Evolutionary conservation across 2,888 invertebrate species (phyloP).

Genomic region (Cheilosia pagana): DNA sequence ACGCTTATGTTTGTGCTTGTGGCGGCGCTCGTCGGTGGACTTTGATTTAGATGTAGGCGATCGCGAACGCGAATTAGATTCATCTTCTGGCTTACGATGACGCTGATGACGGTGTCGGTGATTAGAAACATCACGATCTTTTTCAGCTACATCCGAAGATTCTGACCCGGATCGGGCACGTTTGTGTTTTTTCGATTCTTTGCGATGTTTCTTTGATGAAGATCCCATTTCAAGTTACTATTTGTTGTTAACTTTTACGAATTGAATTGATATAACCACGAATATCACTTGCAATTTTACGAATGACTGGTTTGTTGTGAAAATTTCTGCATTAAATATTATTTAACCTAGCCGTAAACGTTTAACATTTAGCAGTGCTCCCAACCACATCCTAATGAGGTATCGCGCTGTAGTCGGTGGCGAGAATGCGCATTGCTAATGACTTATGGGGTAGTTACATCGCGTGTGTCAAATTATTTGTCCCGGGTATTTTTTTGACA

Average conservation of each 20-base stretch:
- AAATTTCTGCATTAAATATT: neutral
- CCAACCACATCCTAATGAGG: neutral
- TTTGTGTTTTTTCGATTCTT: slow-evolving; percentile 81
- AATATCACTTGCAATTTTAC: slow-evolving; percentile 1
- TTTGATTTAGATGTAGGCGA: slow-evolving; percentile 35
- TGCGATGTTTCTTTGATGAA: slow-evolving; percentile 83
- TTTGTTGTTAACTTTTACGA: slow-evolving; percentile 19
- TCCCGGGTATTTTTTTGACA: no score
- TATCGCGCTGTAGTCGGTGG: neutral
- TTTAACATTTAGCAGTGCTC: neutral
- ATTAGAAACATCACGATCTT: slow-evolving; percentile 55
- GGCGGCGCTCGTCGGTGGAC: slow-evolving; percentile 76
- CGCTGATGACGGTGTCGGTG: slow-evolving; percentile 76
- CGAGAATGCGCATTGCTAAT: neutral
- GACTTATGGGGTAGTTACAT: no score
- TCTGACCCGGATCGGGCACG: slow-evolving; percentile 78
- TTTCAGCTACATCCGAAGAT: slow-evolving; percentile 68
- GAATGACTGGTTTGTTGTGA: slow-evolving; percentile 41
- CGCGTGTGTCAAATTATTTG: no score
- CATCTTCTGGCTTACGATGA: slow-evolving; percentile 74
- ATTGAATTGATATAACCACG: slow-evolving; percentile 9
- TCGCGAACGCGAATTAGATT: slow-evolving; percentile 48
- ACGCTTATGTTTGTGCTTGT: slow-evolving; percentile 79
- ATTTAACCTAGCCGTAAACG: slow-evolving; percentile 56
- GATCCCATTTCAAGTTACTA: slow-evolving; percentile 80